phyloP scores from a whole-genome alignment of 2,113 vertebrate genomes.

The Heterotilapia buettikoferi region DNA sequence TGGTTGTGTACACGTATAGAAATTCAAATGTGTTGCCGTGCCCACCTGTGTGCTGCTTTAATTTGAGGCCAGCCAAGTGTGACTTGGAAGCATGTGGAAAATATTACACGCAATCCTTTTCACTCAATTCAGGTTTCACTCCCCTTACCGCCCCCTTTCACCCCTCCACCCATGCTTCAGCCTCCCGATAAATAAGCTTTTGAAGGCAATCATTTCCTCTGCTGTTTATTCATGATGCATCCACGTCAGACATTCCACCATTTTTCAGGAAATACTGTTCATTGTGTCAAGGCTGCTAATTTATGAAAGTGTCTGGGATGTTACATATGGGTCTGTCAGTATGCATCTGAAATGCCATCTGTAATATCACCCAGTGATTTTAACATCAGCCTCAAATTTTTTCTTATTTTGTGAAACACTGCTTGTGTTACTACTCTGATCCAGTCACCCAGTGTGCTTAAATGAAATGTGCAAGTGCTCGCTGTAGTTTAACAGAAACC shows the following conservation, averaged over 20 bases:
- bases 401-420: constrained; percentile 28
- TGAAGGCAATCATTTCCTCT: constrained; percentile 23
- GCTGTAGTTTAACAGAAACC: constrained; percentile 19
- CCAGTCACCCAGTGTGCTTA: constrained; percentile 29
- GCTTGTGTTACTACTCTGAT: constrained; percentile 33
- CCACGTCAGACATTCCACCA: constrained; percentile 10
- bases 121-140: constrained; percentile 14
- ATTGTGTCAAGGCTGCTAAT: constrained; percentile 2
- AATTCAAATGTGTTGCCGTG: neutral
- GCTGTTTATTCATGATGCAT: constrained; percentile 35
- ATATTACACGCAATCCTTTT: constrained; percentile 44
- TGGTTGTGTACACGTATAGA: neutral
- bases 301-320: neutral
- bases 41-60: constrained; percentile 24
- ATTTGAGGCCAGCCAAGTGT: constrained; percentile 48
- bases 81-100: constrained; percentile 40
- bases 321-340: neutral
- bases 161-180: neutral
- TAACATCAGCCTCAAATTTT: neutral
- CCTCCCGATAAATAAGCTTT: constrained; percentile 39
- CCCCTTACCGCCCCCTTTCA: neutral
- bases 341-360: neutral
- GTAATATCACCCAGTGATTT: neutral
- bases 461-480: constrained; percentile 24
- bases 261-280: constrained; percentile 1